These are phyloP conservation scores for Yasuhikotakia modesta DNA, from an alignment of 2,797 vertebrate species.

Conservation along the genomic window DNA sequence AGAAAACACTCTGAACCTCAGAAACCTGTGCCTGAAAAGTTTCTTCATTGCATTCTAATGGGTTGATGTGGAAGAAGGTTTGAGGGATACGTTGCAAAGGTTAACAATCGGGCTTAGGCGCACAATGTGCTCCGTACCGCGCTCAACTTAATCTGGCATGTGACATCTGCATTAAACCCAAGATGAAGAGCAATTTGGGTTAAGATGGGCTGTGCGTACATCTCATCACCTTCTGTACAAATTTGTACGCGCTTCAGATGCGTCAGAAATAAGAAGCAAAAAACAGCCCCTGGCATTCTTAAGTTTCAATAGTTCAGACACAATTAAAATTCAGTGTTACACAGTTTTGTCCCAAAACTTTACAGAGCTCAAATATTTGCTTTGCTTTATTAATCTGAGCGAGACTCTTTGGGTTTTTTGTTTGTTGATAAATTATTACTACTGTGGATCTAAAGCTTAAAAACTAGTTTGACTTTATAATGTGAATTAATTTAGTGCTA, in stretches of 20 bases:
- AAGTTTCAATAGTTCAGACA: background rate
- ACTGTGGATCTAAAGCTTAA: too few species aligned
- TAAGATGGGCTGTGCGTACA: too few species aligned
- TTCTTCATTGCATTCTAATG: conserved; percentile 20
- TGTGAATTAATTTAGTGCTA: too few species aligned
- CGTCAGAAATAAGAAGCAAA: too few species aligned
- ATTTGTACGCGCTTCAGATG: too few species aligned
- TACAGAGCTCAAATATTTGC: background rate
- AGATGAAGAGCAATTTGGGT: background rate
- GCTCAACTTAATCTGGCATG: background rate
- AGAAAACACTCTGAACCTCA: conserved; percentile 17
- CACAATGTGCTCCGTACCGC: conserved; percentile 3
- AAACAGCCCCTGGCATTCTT: too few species aligned
- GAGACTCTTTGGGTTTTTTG: conserved; percentile 23
- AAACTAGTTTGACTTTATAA: too few species aligned
- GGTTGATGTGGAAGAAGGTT: conserved; percentile 11
- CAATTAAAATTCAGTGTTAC: background rate
- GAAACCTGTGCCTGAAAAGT: background rate
- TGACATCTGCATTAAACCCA: background rate
- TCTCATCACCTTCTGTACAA: too few species aligned
- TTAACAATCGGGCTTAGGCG: conserved; percentile 3
- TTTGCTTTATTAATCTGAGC: background rate
- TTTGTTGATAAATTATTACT: too few species aligned
- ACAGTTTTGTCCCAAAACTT: background rate
- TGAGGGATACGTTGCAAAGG: background rate